phyloP scores from a whole-genome alignment of 2,113 vertebrate genomes.

The Equus quagga region DNA sequence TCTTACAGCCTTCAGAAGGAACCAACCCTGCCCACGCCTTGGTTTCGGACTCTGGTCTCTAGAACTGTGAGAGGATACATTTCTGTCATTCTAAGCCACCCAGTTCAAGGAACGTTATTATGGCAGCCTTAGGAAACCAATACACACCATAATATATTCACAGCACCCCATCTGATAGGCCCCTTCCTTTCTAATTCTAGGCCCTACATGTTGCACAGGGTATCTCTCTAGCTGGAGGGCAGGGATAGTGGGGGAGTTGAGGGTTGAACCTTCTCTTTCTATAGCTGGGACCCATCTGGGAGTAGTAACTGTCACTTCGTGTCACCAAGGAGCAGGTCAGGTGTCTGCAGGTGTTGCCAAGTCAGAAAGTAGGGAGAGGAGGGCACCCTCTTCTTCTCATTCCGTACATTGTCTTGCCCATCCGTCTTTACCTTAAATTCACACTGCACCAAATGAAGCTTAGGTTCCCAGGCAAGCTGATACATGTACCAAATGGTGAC shows the following conservation, averaged over 20 bases:
- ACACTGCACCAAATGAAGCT: background rate
- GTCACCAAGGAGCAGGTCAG: background rate
- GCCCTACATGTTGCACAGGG: background rate
- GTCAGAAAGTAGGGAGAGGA: background rate
- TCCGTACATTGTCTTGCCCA: background rate
- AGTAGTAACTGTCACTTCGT: background rate
- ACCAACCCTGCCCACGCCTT: no score
- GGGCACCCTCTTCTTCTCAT: no score
- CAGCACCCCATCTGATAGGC: background rate
- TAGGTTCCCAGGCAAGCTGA: background rate
- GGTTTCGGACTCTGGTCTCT: background rate
- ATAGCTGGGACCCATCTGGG: background rate
- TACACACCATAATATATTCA: background rate
- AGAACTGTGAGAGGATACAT: background rate
- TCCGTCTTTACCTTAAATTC: background rate
- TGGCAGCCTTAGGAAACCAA: background rate
- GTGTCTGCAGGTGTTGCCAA: background rate
- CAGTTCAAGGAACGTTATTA: background rate
- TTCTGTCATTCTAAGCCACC: background rate
- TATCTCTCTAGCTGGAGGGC: background rate
- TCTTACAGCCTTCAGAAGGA: background rate
- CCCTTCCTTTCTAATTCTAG: background rate
- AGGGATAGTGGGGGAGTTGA: accelerated
- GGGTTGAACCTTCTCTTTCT: background rate
- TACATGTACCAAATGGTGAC: background rate